phyloP scores from a whole-genome alignment of 2,113 vertebrate species.

The Scomber japonicus region DNA sequence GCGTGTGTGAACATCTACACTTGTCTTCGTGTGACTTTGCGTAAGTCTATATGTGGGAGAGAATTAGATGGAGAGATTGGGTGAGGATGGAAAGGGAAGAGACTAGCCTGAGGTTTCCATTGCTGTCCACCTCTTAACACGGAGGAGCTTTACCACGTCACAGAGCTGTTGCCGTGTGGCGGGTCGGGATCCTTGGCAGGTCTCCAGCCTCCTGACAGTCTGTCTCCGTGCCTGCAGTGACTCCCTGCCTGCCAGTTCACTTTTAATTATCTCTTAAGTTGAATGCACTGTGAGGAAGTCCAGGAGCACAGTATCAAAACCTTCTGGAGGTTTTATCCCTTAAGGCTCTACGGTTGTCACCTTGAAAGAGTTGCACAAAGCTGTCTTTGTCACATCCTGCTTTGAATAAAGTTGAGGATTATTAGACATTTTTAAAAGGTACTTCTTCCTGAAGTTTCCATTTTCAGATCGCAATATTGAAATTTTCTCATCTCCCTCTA shows the following conservation, averaged over 20 bases:
- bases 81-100: background rate
- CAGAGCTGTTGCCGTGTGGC: constrained; percentile 49
- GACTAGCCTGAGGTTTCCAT: constrained; percentile 57
- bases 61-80: constrained; percentile 4
- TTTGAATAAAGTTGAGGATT: background rate
- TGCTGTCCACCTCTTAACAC: constrained; percentile 41
- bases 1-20: constrained; percentile 17
- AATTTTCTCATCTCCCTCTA: constrained; percentile 23
- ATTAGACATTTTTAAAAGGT: constrained; percentile 16
- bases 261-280: constrained; percentile 74
- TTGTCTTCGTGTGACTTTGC: constrained; percentile 13
- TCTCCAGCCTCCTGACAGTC: constrained; percentile 66
- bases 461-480: background rate
- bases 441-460: constrained; percentile 17
- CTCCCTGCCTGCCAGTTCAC: constrained; percentile 62
- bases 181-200: constrained; percentile 64
- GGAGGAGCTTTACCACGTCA: constrained; percentile 64
- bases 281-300: constrained; percentile 56
- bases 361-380: constrained; percentile 20
- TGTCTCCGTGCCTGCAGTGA: constrained; percentile 52
- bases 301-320: constrained; percentile 55
- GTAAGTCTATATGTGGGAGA: background rate
- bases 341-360: constrained; percentile 17
- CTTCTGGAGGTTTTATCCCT: constrained; percentile 46
- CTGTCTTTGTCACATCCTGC: constrained; percentile 12